Evolutionary conservation across 2,113 vertebrate genomes (phyloP).

Genomic region (Phocoena phocoena): DNA sequence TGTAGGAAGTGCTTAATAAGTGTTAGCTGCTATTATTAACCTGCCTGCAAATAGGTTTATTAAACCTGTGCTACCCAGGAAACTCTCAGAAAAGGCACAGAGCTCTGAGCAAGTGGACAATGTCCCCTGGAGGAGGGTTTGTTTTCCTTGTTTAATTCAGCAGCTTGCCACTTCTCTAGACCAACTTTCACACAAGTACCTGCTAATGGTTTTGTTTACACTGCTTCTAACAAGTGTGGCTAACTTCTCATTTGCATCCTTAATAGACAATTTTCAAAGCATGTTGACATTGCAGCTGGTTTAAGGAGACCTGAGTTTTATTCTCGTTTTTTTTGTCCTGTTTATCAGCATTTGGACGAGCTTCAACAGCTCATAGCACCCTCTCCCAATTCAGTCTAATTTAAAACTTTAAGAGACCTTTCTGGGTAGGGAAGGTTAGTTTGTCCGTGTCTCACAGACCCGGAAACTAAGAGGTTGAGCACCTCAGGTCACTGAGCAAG

Average conservation of each 20-base stretch:
- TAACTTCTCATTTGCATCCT: constrained; percentile 56
- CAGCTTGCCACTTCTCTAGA: neutral
- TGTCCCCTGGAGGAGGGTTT: neutral
- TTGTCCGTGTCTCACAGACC: neutral
- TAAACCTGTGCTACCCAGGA: neutral
- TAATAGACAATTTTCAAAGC: constrained; percentile 53
- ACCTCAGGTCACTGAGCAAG: neutral
- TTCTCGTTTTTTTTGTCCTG: neutral
- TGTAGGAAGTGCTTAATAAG: neutral
- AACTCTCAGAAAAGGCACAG: neutral
- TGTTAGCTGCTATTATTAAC: neutral
- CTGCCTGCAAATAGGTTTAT: neutral
- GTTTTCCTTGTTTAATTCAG: constrained; percentile 52
- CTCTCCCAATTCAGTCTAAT: neutral
- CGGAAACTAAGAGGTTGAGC: neutral
- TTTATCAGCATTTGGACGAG: neutral
- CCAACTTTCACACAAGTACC: constrained; percentile 28
- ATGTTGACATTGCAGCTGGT: neutral
- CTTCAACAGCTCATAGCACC: neutral
- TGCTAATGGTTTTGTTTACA: constrained; percentile 67
- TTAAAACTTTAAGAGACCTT: neutral
- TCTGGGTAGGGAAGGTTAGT: neutral
- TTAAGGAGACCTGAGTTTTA: neutral
- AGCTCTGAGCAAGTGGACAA: neutral
- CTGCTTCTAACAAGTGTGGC: constrained; percentile 26